Percentiles rank a stretch among this genome's conserved stretches.
phyloP scores from a whole-genome alignment of 1,140 invertebrate species.

The Nebria ingens region DNA sequence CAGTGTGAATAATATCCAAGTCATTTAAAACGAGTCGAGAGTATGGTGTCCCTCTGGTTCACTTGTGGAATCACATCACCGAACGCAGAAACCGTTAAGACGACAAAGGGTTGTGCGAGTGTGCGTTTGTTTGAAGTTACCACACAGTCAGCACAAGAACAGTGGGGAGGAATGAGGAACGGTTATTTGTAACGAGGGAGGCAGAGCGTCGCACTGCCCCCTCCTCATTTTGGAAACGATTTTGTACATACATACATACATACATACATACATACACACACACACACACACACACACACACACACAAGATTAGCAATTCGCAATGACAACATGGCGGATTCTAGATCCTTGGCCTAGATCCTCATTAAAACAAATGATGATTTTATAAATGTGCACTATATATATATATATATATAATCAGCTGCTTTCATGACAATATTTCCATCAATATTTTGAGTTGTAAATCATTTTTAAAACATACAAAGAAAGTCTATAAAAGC shows the following conservation, averaged over 20 bases:
- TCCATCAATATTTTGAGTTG: neutral
- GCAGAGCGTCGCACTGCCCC: neutral
- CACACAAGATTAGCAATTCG: neutral
- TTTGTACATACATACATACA: no score
- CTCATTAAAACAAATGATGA: neutral
- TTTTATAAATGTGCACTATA: neutral
- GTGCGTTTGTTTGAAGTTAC: no score
- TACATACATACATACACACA: no score
- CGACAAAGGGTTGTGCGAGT: neutral
- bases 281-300: no score
- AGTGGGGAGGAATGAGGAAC: neutral
- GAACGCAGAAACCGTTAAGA: neutral
- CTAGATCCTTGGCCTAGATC: slow-evolving; percentile 6
- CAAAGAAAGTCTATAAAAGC: neutral
- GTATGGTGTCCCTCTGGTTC: neutral
- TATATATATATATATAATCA: no score
- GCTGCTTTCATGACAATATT: neutral
- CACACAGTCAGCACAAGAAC: no score
- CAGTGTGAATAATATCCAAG: no score
- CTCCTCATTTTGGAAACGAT: no score
- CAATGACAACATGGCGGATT: slow-evolving; percentile 5
- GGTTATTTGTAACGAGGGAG: neutral
- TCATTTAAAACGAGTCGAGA: no score
- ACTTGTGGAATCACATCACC: neutral
- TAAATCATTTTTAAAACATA: neutral